Percentiles rank a stretch among this genome's conserved stretches.
These are phyloP conservation scores for Carcharodon carcharias DNA, from an alignment of 2,797 vertebrate species.

Conservation along the genomic window DNA sequence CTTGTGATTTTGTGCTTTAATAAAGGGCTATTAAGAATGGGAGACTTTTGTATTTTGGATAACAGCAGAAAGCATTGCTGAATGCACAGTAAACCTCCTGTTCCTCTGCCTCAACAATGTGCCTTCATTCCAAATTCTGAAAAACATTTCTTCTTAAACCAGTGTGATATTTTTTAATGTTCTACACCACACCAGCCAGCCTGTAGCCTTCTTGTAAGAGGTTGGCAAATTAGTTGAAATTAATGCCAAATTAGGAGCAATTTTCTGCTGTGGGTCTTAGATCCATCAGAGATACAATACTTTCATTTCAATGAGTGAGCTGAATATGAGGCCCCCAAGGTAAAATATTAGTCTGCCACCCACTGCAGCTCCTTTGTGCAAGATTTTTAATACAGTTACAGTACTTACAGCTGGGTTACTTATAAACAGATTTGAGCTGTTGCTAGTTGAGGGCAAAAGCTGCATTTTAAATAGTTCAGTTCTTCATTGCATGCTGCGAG, in stretches of 20 bases:
- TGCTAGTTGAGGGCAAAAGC: background rate
- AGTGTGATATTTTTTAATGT: background rate
- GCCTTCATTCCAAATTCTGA: background rate
- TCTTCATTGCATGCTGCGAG: background rate
- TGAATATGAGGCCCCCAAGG: background rate
- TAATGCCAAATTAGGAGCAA: background rate
- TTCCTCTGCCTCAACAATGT: no score
- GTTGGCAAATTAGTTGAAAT: constrained; percentile 9
- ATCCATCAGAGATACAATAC: background rate
- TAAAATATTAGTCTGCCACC: background rate
- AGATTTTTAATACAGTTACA: background rate
- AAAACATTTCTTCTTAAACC: background rate
- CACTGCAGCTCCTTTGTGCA: background rate
- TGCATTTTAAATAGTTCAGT: background rate
- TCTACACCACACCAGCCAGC: background rate
- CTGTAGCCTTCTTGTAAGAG: background rate
- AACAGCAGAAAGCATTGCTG: background rate
- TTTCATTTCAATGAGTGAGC: background rate
- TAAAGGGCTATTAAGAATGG: background rate
- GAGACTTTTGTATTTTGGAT: background rate
- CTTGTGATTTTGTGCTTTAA: background rate
- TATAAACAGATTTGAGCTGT: background rate
- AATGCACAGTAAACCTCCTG: background rate
- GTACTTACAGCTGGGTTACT: background rate
- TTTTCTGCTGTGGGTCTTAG: background rate